Evolutionary conservation across 2,888 invertebrate genomes (phyloP).

Genomic region (Ischnus inquisitorius): DNA sequence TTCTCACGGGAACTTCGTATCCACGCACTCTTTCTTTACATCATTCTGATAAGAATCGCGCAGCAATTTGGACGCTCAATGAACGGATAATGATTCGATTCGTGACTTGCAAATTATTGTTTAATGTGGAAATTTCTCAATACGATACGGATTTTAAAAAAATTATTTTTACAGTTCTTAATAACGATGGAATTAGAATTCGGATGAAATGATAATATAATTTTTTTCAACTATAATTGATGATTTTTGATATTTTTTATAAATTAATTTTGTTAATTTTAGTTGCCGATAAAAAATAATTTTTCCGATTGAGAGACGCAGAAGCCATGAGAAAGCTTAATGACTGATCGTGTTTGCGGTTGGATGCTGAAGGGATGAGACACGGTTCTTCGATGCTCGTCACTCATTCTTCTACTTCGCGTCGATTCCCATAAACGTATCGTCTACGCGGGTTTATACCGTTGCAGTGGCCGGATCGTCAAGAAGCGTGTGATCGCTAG

Average conservation of each 20-base stretch:
- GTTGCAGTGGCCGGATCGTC: constrained; percentile 64
- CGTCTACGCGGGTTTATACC: constrained; percentile 69
- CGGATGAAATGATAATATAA: no score
- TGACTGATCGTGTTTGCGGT: background rate
- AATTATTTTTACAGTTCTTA: background rate
- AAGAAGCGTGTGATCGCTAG: constrained; percentile 61
- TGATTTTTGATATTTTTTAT: no score
- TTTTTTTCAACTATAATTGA: no score
- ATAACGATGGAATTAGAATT: background rate
- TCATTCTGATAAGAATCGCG: background rate
- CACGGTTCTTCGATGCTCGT: constrained; percentile 34
- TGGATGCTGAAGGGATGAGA: constrained; percentile 19
- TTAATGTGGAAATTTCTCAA: background rate
- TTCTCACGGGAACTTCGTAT: background rate
- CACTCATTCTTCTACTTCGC: constrained; percentile 60
- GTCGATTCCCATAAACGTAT: constrained; percentile 75
- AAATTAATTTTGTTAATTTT: no score
- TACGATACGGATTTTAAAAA: background rate
- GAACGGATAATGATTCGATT: background rate
- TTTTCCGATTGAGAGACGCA: no score
- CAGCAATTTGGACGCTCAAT: background rate
- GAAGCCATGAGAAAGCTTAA: no score
- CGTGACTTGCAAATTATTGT: background rate
- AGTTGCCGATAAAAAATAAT: no score
- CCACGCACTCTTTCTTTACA: background rate